phyloP scores from a whole-genome alignment of 92 coral and sea anemone species.

The Epizoanthus stellaris region DNA sequence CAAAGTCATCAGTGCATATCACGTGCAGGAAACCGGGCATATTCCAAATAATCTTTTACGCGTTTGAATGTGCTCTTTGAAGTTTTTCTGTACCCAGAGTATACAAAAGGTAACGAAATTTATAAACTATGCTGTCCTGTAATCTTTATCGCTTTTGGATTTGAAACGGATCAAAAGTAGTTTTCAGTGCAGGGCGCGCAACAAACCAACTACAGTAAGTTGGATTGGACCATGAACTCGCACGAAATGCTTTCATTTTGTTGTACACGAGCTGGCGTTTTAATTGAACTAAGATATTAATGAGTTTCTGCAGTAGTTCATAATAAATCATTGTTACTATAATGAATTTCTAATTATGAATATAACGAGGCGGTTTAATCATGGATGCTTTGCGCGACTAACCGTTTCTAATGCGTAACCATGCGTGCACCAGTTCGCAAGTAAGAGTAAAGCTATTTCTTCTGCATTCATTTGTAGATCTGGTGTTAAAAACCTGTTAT shows the following conservation, averaged over 20 bases:
- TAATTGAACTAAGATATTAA: not conserved
- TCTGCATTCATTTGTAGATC: not conserved
- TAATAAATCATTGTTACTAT: constrained; percentile 39
- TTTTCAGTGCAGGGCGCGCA: not conserved
- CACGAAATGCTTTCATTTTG: no score
- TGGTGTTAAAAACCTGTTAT: constrained; percentile 13
- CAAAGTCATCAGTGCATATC: not conserved
- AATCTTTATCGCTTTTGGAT: no score
- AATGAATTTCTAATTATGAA: constrained; percentile 37
- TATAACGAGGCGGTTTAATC: constrained; percentile 12
- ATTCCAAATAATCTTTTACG: not conserved
- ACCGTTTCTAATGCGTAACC: constrained; percentile 9
- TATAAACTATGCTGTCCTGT: no score
- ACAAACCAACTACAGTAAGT: not conserved
- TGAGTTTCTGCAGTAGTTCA: not conserved
- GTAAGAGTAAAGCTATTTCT: not conserved
- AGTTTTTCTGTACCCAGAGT: no score
- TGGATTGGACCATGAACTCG: no score
- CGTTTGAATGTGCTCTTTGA: not conserved
- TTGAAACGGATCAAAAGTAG: no score
- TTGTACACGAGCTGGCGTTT: not conserved
- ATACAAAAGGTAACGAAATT: no score
- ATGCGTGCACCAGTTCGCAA: not conserved
- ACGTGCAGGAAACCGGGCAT: no score
- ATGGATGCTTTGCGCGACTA: constrained; percentile 34